Evolutionary conservation across 2,113 vertebrate species (phyloP), one percentile per base, ranked within the genome.

Genomic region (Monopterus albus): DNA sequence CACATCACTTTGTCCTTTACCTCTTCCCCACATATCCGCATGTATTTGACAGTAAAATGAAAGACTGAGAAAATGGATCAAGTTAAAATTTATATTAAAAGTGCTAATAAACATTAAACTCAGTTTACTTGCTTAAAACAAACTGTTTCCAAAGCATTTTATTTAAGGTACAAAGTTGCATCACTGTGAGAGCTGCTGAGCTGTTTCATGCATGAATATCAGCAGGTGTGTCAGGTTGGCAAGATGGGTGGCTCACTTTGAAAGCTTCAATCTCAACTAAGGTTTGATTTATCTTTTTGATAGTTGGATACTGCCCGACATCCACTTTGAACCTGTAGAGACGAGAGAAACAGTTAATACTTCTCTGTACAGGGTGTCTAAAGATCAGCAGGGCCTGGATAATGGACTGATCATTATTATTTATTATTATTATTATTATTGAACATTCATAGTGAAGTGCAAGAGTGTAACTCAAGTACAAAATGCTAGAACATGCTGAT

Each of bases 141-240:
- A 0, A 25, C 43, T 1, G 1, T 38, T 73, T 75, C 33, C 40
- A 67, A 72, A 79, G 25, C 17, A 35, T 74, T 90, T 91, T 91
- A 91, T 83, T 81, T 35, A 69, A 45, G 21, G 18, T 43, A 75
- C 13, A 39, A 36, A 60, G 8, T 7, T 9, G 10, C 28, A 42
- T n/a, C 18, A 2, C 35, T 57, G 23, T 18, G 28, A 2, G 43
- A n/a, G 47, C 10, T 14, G 38, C 8, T n/a, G n/a, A n/a, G n/a
- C n/a, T 0, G 3, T 42, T 20, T 92, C 91, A 97, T 23, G 90
- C 76, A 72, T 28, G 79, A 63, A 96, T 64, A 51, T 97, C 95
- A 2, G 88, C 78, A 6, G 97, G 98, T 6, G 96, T 96, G 73
- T 99, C 98, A 3, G 96, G 96, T 87, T 99, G 98, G 43, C 62